Base-by-base conservation (phyloP, 2,797 vertebrate genomes). In the Aselliscus stoliczkanus region DNA sequence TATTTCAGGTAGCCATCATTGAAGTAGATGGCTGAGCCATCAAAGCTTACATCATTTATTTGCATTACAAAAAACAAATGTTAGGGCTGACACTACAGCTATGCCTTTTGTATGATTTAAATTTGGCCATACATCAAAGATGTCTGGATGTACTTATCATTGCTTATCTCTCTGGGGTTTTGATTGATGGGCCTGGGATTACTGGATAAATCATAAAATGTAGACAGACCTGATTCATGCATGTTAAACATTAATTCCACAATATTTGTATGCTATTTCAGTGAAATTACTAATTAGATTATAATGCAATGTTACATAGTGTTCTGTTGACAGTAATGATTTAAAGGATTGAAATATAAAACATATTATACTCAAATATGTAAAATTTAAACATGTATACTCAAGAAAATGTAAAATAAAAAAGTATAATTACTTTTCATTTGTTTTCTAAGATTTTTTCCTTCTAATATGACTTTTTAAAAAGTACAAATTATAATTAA, bases 331-430 rank as follows among this genome's bases (percentile, higher is more conserved):
- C 11, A 58, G n/a, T 67, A 44, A 20, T 34, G 13, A 80, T 93
- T 92, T 95, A 94, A 96, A 64, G 5, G 14, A 34, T 79, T 60
- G 50, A 85, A 34, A 52, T 93, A 42, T n/a, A 65, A 93, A 90
- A 62, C 1, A 80, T 18, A 56, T 75, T 69, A 1, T 67, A 20
- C 18, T 54, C 27, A 75, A 69, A 29, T 72, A 23, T 27, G 47
- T 29, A 92, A 83, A 92, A 50, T 60, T 60, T 56, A 91, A 94
- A 80, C n/a, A 79, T 20, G 6, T 65, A 39, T 85, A 82, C 6
- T 79, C 20, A 81, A 80, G 23, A 72, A 84, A 92, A 83, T 72
- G 7, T 31, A 87, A 34, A 86, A 56, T 37, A 31, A 44, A 58
- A 88, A 81, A 23, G 37, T 58, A 72, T 5, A 93, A 54, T 54